phyloP scores from a whole-genome alignment of 2,113 vertebrate genomes.

The Pituophis catenifer region DNA sequence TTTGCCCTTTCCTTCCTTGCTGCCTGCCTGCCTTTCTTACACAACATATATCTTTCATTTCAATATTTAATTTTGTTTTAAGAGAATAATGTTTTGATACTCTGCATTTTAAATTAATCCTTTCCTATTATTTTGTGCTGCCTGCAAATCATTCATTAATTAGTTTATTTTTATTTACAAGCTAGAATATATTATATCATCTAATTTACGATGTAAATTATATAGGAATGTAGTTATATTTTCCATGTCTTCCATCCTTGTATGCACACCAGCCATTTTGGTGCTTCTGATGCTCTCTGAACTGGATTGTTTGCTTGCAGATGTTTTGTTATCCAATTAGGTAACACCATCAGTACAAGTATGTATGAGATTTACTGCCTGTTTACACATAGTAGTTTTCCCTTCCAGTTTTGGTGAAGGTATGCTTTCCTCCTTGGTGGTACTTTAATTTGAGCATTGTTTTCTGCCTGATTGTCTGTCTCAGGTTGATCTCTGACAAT shows the following conservation, averaged over 20 bases:
- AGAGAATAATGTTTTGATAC: background rate
- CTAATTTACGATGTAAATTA: background rate
- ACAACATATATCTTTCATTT: background rate
- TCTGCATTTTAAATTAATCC: background rate
- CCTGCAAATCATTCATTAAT: background rate
- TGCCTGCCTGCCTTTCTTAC: background rate
- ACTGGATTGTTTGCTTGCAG: background rate
- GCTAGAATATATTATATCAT: background rate
- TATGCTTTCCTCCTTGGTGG: background rate
- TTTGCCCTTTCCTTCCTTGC: background rate
- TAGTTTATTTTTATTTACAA: background rate
- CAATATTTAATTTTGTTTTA: background rate
- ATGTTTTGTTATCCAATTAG: background rate
- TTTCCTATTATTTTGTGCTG: background rate
- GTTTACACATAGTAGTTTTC: background rate
- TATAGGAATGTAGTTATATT: background rate
- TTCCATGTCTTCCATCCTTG: too few relatives aligned
- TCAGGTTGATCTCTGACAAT: background rate
- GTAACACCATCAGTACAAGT: background rate
- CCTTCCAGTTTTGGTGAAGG: background rate
- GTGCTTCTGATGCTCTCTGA: background rate
- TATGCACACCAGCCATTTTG: background rate
- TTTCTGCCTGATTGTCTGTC: background rate
- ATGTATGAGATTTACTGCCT: background rate
- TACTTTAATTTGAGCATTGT: background rate